These are phyloP conservation scores for Oreochromis mossambicus DNA, from an alignment of 2,797 vertebrate species.

Conservation along the genomic window DNA sequence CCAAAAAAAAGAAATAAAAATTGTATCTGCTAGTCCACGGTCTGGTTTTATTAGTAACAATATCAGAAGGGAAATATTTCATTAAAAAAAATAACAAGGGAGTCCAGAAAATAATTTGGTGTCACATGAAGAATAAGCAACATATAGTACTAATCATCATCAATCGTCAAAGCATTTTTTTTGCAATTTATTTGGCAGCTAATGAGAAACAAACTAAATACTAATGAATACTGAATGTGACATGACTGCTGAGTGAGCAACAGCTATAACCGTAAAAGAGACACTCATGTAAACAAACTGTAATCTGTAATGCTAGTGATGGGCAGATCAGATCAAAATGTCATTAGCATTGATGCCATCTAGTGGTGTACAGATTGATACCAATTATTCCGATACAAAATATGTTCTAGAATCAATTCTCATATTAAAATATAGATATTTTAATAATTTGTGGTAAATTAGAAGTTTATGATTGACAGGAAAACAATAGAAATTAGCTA, in stretches of 20 bases:
- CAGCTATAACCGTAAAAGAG: neutral
- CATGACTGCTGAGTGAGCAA: neutral
- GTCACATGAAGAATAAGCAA: neutral
- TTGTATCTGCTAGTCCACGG: neutral
- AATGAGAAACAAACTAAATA: neutral
- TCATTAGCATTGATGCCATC: neutral
- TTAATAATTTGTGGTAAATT: neutral
- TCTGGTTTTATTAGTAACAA: neutral
- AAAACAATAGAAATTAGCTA: neutral
- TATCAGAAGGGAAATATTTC: neutral
- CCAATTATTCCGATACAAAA: rapidly evolving
- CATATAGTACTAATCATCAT: neutral
- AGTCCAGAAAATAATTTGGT: neutral
- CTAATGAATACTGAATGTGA: neutral
- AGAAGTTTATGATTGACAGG: neutral
- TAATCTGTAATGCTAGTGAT: neutral
- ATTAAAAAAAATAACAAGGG: neutral
- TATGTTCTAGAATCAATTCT: neutral
- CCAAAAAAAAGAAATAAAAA: neutral
- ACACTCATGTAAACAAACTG: neutral
- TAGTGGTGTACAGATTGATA: neutral
- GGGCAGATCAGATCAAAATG: rapidly evolving
- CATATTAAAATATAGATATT: neutral
- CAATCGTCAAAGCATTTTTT: neutral
- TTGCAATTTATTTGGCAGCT: neutral